Evolutionary conservation across 2,113 vertebrate species (phyloP), one percentile per base, ranked within the genome.

Genomic region (Terrapene triunguis): DNA sequence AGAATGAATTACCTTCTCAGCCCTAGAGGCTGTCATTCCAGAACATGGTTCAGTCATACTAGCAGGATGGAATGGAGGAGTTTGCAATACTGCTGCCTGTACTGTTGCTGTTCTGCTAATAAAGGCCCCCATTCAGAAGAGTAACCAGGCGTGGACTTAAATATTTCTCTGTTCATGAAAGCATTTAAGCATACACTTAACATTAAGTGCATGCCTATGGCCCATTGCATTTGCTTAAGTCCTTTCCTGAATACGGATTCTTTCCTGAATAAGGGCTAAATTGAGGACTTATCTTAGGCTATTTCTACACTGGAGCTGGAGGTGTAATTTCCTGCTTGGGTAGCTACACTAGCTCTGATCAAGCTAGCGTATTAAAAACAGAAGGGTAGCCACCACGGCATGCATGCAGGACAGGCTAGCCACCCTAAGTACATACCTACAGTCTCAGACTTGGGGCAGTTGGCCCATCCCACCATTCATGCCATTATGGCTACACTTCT

Each of bases 1-100:
- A 79, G 65, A 78, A 94, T 78, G 38, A 95, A 96, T 11, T 92
- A 62, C 59, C 72, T 65, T 74, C 86, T 50, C 57, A 90, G 87
- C 25, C 48, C 83, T 87, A 80, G 47, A 86, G 88, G 69, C 16
- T 0, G 0, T 79, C 7, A 1, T 50, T 88, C 78, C 78, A 82
- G 55, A 91, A 1, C 3, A 1, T 13, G 84, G 76, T 86, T 85
- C 65, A 79, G 69, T 54, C 13, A 79, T 35, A 89, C 0, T 87
- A 85, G 81, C 78, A 93, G 53, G 55, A 85, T 14, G 19, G 48
- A 51, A 5, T 10, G 19, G 32, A 50, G 24, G 80, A 35, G 24
- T 81, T 53, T 53, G 21, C 35, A 25, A 19, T n/a, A n/a, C 35
- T 55, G 44, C 38, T 92, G 89, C 42, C 82, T 69, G 76, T 35